A percentile compares a stretch with the other conserved stretches of the same genome.
Conservation (phyloP, 2,113 vertebrate species). For the Pipra filicauda region DNA sequence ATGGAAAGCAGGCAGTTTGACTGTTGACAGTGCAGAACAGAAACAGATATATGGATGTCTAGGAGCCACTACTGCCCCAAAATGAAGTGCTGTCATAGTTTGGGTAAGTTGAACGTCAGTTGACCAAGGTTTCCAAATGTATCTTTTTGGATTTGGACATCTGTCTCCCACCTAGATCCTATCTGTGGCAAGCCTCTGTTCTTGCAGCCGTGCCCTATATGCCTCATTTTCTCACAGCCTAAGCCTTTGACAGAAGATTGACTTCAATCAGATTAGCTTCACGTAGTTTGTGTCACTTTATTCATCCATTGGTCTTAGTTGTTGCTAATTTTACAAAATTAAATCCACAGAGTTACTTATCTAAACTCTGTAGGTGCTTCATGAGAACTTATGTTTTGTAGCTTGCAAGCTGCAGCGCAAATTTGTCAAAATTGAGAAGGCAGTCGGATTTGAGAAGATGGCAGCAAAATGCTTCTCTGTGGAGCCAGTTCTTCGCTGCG, state of each 20-base stretch:
- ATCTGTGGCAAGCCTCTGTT: background rate
- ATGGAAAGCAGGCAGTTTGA: background rate
- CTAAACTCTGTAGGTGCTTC: background rate
- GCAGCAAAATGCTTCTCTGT: slow-evolving; percentile 75
- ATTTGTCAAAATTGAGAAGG: slow-evolving; percentile 71
- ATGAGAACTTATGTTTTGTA: slow-evolving; percentile 10
- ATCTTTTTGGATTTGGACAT: background rate
- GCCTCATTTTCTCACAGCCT: background rate
- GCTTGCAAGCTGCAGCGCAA: slow-evolving; percentile 73
- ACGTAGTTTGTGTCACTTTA: background rate
- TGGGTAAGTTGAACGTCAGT: background rate
- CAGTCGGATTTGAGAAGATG: slow-evolving; percentile 44
- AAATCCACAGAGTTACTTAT: background rate
- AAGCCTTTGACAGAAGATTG: background rate
- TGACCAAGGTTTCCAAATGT: background rate
- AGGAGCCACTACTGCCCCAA: background rate
- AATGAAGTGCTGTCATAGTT: background rate
- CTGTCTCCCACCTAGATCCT: background rate
- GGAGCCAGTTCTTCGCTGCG: slow-evolving; percentile 75
- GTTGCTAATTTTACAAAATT: background rate
- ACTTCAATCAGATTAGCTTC: background rate
- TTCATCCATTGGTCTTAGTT: background rate
- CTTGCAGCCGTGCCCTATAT: accelerated
- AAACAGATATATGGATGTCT: accelerated
- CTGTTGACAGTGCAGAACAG: background rate